Conservation (phyloP, 92 coral and sea anemone genomes). For the Epizoanthus stellaris region DNA sequence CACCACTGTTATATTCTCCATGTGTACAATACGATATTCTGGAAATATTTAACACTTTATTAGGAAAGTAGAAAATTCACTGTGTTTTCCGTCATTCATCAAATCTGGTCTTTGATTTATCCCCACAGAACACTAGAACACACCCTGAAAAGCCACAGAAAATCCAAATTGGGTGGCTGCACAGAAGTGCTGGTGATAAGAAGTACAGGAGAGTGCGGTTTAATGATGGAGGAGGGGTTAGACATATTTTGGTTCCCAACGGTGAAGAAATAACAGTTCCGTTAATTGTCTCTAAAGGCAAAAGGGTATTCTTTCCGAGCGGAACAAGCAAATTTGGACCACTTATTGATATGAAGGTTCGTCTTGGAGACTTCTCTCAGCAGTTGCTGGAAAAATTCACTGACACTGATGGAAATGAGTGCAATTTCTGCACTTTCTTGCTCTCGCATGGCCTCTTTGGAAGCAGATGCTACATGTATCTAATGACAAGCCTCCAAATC, state of each 20-base stretch:
- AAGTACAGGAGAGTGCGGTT: constrained; percentile 35
- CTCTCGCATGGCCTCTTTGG: constrained; percentile 36
- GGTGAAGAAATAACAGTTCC: constrained; percentile 28
- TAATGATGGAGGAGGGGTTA: constrained; percentile 41
- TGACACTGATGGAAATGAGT: constrained; percentile 43
- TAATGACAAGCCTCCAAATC: constrained; percentile 1
- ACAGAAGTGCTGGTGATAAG: not conserved
- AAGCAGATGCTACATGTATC: constrained; percentile 25
- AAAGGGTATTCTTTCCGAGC: constrained; percentile 39
- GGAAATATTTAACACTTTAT: too few species aligned
- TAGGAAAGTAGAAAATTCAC: too few species aligned
- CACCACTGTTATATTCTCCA: too few species aligned
- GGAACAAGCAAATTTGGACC: constrained; percentile 30
- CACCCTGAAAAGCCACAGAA: not conserved
- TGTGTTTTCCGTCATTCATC: too few species aligned
- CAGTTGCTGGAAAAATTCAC: constrained; percentile 20
- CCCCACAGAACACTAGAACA: too few species aligned
- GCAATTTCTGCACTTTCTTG: constrained; percentile 19
- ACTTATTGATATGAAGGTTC: constrained; percentile 19
- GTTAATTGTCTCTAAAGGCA: not conserved
- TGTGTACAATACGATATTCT: too few species aligned
- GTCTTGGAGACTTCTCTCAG: constrained; percentile 41
- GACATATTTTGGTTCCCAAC: constrained; percentile 3
- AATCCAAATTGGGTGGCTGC: constrained; percentile 50
- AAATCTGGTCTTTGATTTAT: too few species aligned